Evolutionary conservation across 2,797 vertebrate genomes (phyloP), one percentile per base, ranked within the genome.

Genomic region (Coreius guichenoti): DNA sequence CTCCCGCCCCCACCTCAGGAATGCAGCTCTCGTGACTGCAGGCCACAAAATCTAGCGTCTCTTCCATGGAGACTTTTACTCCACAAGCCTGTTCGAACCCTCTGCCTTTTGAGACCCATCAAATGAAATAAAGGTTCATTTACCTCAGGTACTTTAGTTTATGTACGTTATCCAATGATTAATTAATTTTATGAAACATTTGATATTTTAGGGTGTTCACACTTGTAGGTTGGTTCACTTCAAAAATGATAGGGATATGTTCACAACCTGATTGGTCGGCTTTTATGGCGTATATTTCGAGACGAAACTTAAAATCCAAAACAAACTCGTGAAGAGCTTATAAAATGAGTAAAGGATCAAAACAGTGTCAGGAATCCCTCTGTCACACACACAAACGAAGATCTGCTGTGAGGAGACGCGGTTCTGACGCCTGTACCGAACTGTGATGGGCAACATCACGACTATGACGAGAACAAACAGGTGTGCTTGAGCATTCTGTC

Each of bases 21-120:
- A 87, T 89, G 84, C 75, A 70, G 82, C 82, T 83, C 88, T 83
- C 51, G 74, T 86, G 87, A 90, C 87, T 88, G 81, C 49, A 76
- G 67, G 82, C 81, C 81, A 83, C 47, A 51, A 85, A 89, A 82
- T 82, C 72, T 63, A 86, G 85, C 56, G 26, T 36, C 67, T 84
- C 83, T 43, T 84, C 83, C 67, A 72, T 79, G 51, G 39, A 84
- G 56, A 78, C 56, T 45, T 73, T 56, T 63, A 9, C 58, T 86
- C 47, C 76, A 74, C 16, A 88, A 45, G 2, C n/a, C 65, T 26
- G 11, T n/a, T 54, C 31, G 2, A 61, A 45, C 7, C 31, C 36
- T 61, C 58, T 0, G 45, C 56, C 56, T 29, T 63, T 19, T 9
- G 33, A 65, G 77, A 63, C 8, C 29, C 26, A n/a, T 36, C 23